These are phyloP conservation scores for Trogon surrucura DNA, from an alignment of 2,113 vertebrate genomes.

Conservation along the genomic window DNA sequence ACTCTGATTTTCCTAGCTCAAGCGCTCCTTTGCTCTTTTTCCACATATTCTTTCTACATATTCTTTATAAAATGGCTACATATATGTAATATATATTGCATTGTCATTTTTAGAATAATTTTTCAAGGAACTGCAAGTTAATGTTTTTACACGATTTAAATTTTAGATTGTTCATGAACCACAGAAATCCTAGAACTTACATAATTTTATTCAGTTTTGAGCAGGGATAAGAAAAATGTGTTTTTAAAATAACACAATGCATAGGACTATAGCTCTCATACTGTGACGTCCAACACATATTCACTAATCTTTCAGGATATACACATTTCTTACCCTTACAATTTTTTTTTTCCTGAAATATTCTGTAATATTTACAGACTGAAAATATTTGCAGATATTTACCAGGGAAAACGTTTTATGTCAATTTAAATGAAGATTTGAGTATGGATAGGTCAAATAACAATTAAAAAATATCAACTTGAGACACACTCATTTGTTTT, in stretches of 20 bases:
- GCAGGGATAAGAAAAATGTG: not conserved
- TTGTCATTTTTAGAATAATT: not conserved
- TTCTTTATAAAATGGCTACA: not conserved
- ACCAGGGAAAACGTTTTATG: not conserved
- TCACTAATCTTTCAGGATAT: not conserved
- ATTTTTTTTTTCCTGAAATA: not conserved
- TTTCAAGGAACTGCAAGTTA: not conserved
- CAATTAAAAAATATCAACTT: not conserved
- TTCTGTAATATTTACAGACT: not conserved
- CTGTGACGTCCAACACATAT: not conserved
- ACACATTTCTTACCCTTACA: not conserved
- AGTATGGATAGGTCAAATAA: not conserved
- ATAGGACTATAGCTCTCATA: not conserved
- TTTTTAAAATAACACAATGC: not conserved
- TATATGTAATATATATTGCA: not conserved
- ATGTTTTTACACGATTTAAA: not conserved
- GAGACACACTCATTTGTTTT: not conserved
- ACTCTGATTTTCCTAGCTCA: not conserved
- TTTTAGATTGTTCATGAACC: not conserved
- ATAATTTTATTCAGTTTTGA: not conserved
- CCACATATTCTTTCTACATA: not conserved
- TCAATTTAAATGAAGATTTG: not conserved
- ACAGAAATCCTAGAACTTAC: not conserved
- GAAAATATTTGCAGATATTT: not conserved
- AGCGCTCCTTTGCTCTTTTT: not conserved